Base-by-base conservation (phyloP, 2,113 vertebrate genomes). In the Ancistrus triradiatus region DNA sequence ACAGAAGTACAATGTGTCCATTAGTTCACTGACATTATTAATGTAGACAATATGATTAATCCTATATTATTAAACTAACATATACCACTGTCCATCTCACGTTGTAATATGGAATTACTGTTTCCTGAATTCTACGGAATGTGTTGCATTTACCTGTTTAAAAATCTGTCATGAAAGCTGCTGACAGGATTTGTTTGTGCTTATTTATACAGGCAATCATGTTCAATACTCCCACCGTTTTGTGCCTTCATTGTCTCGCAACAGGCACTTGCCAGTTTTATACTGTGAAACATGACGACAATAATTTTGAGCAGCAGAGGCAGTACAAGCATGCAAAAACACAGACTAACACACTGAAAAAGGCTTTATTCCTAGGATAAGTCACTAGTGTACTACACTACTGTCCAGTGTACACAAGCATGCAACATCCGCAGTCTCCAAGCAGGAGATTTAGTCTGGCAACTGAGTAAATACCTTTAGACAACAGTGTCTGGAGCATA, bases 111-210 rank as follows among this genome's bases (percentile, higher is more conserved):
- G n/a, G n/a, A n/a, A n/a, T n/a, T n/a, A n/a, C n/a, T n/a, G n/a
- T n/a, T n/a, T n/a, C n/a, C n/a, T n/a, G n/a, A n/a, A 73, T 77
- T 78, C 71, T 74, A 78, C 79, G 78, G 71, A 82, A 69, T 28
- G 5, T 60, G 66, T 68, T 74, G 75, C 75, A 78, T 78, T 75
- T 52, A 25, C 33, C 69, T 70, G 77, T 84, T 81, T 56, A 33
- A 66, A 82, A 81, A 83, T 83, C 68, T 49, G 76, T 82, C 79
- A 83, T 63, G 51, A 74, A 43, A 66, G 51, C 62, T 40, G 14
- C 21, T 48, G 3, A 7, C 63, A 59, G 63, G 74, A 59, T 62
- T 51, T 49, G 60, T 38, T 55, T 27, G 38, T 65, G 47, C 40
- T 22, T 38, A 37, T 59, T 22, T 38, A 37, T 59, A 46, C 43